phyloP scores from a whole-genome alignment of 2,113 vertebrate genomes.

The Oryzias woworae region DNA sequence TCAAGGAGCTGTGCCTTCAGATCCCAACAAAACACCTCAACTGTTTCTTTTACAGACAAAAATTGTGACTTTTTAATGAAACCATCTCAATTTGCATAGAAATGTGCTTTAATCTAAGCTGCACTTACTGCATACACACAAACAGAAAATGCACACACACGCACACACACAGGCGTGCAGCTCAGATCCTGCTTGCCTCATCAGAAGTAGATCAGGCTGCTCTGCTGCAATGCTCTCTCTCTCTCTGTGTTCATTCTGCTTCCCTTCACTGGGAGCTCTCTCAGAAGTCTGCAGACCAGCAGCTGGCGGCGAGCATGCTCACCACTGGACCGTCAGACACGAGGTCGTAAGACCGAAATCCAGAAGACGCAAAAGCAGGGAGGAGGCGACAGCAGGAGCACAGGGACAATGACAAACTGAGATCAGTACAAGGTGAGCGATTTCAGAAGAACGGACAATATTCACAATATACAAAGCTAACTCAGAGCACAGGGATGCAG shows the following conservation, averaged over 20 bases:
- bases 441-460: not conserved
- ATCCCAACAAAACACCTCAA: too few species aligned
- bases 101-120: not conserved
- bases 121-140: constrained; percentile 9
- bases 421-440: constrained; percentile 67
- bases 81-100: too few species aligned
- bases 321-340: not conserved
- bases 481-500: not conserved
- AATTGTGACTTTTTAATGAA: too few species aligned
- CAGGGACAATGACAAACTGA: too few species aligned
- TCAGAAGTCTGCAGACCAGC: constrained; percentile 49
- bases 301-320: not conserved
- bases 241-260: constrained; percentile 10
- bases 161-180: not conserved
- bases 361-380: not conserved
- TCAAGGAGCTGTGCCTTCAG: too few species aligned
- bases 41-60: too few species aligned
- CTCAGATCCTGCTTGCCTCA: constrained; percentile 41
- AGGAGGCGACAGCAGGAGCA: constrained; percentile 4
- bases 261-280: constrained; percentile 45
- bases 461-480: not conserved
- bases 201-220: constrained; percentile 63
- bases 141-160: constrained; percentile 3
- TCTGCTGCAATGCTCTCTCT: constrained; percentile 65
- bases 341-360: not conserved